phyloP scores from a whole-genome alignment of 2,797 vertebrate species.

The Sebastes vulpes region DNA sequence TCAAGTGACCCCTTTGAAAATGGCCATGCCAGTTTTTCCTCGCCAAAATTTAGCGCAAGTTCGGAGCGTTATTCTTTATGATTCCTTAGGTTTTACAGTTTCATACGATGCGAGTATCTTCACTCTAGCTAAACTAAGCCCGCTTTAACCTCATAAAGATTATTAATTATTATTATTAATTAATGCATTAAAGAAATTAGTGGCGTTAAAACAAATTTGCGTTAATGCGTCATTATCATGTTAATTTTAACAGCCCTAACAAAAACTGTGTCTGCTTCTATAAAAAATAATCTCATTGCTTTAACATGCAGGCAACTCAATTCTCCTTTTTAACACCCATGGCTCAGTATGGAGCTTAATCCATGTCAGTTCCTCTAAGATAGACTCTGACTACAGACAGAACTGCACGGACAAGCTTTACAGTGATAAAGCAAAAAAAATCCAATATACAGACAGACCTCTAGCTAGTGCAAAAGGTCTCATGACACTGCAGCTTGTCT shows the following conservation, averaged over 20 bases:
- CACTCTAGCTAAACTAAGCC: too few relatives aligned
- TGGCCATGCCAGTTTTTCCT: neutral
- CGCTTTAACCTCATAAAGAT: too few relatives aligned
- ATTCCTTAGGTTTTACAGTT: too few relatives aligned
- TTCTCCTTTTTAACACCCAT: neutral
- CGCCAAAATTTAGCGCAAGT: accelerated
- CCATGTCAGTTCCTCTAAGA: conserved; percentile 39
- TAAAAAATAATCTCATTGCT: neutral
- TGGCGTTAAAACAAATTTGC: neutral
- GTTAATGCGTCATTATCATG: neutral
- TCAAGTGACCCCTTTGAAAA: neutral
- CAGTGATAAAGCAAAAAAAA: conserved; percentile 22
- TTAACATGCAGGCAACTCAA: conserved; percentile 21
- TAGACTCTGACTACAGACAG: conserved; percentile 27
- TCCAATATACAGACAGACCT: conserved; percentile 18
- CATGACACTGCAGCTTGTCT: conserved; percentile 24
- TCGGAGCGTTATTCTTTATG: too few relatives aligned
- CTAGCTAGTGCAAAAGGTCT: conserved; percentile 31
- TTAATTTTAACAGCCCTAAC: neutral
- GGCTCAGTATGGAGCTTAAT: conserved; percentile 41
- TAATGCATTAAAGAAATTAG: neutral
- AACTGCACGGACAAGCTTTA: conserved; percentile 40
- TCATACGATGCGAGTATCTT: accelerated
- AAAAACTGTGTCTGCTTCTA: neutral
- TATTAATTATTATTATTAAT: too few relatives aligned